These are phyloP conservation scores for Eugnorisma glareosa DNA, from an alignment of 2,888 invertebrate genomes.

Conservation along the genomic window DNA sequence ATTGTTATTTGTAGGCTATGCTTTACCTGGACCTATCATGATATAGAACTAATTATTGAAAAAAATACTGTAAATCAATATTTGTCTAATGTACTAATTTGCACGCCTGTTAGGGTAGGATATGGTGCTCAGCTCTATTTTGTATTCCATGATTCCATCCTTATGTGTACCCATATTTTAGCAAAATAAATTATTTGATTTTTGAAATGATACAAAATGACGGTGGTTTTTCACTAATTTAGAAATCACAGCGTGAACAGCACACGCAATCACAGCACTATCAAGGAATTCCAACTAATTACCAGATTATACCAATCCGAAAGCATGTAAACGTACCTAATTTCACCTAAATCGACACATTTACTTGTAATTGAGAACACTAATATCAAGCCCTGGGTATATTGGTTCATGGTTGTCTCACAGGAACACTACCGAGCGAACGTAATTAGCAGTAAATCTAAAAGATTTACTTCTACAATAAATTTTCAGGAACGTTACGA, in stretches of 20 bases:
- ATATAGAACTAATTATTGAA: background rate
- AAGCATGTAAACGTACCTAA: slow-evolving; percentile 25
- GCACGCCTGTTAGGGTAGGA: too few relatives aligned
- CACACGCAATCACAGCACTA: background rate
- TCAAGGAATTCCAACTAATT: slow-evolving; percentile 22
- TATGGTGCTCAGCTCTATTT: too few relatives aligned
- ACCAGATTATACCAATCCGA: slow-evolving; percentile 4
- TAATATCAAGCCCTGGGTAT: slow-evolving; percentile 42
- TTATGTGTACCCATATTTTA: too few relatives aligned
- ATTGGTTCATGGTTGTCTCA: slow-evolving; percentile 46
- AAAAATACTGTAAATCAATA: background rate
- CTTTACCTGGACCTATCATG: background rate
- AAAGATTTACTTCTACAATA: slow-evolving; percentile 67
- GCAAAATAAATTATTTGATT: too few relatives aligned
- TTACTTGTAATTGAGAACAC: slow-evolving; percentile 44
- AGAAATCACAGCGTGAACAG: background rate
- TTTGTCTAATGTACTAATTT: too few relatives aligned
- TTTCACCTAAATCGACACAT: slow-evolving; percentile 43
- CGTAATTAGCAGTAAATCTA: slow-evolving; percentile 69
- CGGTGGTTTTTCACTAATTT: background rate
- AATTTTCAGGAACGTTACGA: slow-evolving; percentile 61
- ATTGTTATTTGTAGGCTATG: background rate
- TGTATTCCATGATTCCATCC: too few relatives aligned
- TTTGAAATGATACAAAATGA: background rate
- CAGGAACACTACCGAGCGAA: slow-evolving; percentile 51